Conservation (phyloP, 2,797 vertebrate genomes). For the Cyclura pinguis region DNA sequence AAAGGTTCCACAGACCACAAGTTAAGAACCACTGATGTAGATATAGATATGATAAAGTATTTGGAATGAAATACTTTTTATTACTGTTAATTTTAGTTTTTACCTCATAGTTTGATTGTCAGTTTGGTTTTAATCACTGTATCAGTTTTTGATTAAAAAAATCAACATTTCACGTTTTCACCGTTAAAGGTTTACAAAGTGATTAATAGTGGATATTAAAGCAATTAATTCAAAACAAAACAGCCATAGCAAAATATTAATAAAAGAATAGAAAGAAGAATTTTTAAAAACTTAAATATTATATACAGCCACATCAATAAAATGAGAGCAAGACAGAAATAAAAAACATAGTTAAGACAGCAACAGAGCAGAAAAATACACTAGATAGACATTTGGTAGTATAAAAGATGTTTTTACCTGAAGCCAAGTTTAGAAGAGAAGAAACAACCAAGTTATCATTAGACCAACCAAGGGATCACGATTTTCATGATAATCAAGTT, state of each 20-base stretch:
- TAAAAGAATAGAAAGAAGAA: neutral
- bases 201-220: neutral
- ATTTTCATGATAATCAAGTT: too few species aligned
- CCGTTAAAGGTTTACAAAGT: neutral
- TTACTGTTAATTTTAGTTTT: neutral
- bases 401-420: neutral
- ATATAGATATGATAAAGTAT: too few species aligned
- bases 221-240: neutral
- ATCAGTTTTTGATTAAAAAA: too few species aligned
- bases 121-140: neutral
- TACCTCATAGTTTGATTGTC: neutral
- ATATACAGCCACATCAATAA: neutral
- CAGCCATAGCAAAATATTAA: neutral
- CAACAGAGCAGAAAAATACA: neutral
- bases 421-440: neutral
- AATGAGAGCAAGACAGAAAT: neutral
- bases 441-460: too few species aligned
- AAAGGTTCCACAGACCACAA: too few species aligned
- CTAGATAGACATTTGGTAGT: too few species aligned
- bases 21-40: too few species aligned
- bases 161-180: neutral
- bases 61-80: neutral
- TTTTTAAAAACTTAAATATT: neutral
- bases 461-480: too few species aligned
- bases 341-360: neutral